A percentile compares a stretch with the other conserved stretches of the same genome.
Evolutionary conservation across 2,888 invertebrate species (phyloP).

Genomic region (Cantharis flavilabris): DNA sequence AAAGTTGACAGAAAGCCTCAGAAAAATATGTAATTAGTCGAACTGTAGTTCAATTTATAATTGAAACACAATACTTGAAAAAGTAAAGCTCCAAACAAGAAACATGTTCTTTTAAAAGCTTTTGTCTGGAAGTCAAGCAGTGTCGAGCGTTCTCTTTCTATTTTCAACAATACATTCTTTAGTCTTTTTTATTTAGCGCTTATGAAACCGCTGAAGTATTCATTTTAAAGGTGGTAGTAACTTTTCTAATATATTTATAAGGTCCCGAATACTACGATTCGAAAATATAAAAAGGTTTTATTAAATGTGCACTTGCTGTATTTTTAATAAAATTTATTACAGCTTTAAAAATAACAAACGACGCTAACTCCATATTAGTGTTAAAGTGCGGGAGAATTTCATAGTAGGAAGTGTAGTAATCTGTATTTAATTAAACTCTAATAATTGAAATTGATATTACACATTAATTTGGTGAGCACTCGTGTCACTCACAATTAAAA

Average conservation of each 20-base stretch:
- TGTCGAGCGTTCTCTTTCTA: slow-evolving; percentile 16
- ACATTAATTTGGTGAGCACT: neutral
- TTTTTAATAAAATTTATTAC: neutral
- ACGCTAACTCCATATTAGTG: neutral
- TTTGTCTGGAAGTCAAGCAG: slow-evolving; percentile 22
- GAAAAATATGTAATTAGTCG: neutral
- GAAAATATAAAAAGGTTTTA: neutral
- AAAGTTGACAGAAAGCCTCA: neutral
- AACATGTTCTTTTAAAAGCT: slow-evolving; percentile 24
- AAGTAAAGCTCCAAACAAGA: slow-evolving; percentile 18
- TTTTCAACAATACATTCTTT: slow-evolving; percentile 20
- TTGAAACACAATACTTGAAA: slow-evolving; percentile 14
- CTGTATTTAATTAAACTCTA: neutral
- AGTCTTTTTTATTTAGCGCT: slow-evolving; percentile 17
- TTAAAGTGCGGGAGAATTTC: neutral
- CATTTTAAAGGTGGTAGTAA: slow-evolving; percentile 15
- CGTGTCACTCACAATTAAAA: neutral
- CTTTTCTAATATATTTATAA: slow-evolving; percentile 15
- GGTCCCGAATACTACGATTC: neutral
- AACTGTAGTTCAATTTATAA: slow-evolving; percentile 10
- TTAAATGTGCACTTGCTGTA: neutral
- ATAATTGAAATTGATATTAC: neutral
- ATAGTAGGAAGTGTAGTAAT: neutral
- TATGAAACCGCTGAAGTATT: slow-evolving; percentile 11
- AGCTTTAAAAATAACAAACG: neutral